Base-by-base conservation (phyloP, 2,888 invertebrate genomes). In the Pristionchus fissidentatus region DNA sequence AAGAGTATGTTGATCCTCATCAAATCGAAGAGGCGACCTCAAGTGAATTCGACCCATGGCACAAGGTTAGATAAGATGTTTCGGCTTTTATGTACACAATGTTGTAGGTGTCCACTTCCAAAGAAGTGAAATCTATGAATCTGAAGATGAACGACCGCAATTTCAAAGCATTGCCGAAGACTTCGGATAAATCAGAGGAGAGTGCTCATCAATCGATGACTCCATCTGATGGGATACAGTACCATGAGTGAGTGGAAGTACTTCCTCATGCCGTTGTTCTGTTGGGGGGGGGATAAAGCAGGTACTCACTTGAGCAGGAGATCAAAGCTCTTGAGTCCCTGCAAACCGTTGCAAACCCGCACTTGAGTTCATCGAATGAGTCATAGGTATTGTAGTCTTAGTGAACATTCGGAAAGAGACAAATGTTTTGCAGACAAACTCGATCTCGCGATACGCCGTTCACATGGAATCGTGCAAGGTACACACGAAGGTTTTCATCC, bases 31-130 rank as follows among this genome's bases (percentile, higher is more conserved):
- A 5, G 38, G 3, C n/a, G n/a, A n/a, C n/a, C n/a, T n/a, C n/a
- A n/a, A n/a, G n/a, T n/a, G 70, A 70, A 70, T 70, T 70, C 41
- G 43, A 70, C n/a, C 41, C 70, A 13, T 70, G 70, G 70, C 70
- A 70, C 5, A 70, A 70, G 70, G 70, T 70, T n/a, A 3, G 35
- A n/a, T 38, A 2, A 22, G 19, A 8, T 70, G 26, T 70, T 41
- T 70, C n/a, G n/a, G 70, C 70, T 26, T 8, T 0, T 70, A n/a
- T n/a, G n/a, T n/a, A n/a, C n/a, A 38, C 8, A 26, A 8, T 22
- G 5, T 0, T 70, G 19, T 70, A 70, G 70, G 70, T 70, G n/a
- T n/a, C 70, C n/a, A 38, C 70, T 7, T 62, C 15, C 15, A 70
- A 70, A n/a, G 70, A 70, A 26, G 70, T 26, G 26, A 22, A 41